Evolutionary conservation across 2,797 vertebrate genomes (phyloP), one percentile per base, ranked within the genome.

Genomic region (Hippopotamyrus pictus): DNA sequence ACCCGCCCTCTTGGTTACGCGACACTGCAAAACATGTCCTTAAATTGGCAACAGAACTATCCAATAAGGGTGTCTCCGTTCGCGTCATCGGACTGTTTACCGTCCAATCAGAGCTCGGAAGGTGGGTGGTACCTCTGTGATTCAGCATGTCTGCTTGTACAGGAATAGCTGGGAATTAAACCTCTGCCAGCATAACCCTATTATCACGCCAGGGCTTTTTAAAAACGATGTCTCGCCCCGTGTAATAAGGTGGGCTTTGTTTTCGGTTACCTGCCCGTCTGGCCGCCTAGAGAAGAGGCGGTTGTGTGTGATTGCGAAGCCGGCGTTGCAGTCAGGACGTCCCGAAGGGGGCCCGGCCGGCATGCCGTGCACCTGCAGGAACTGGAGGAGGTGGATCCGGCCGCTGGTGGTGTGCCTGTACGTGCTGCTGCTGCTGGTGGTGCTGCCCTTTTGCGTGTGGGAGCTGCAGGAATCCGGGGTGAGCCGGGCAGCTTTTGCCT

Each of bases 381-480:
- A 99, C 94, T 99, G 98, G 98, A 97, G 97, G 90, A 95, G 96
- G 89, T 99, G 98, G 98, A 99, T 99, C 89, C 96, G 98, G 87
- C 98, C 98, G 25, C 93, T 99, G 92, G 97, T 98, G 50, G 96
- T 97, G 37, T 89, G 98, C 33, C 89, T 99, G 57, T 99, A 99
- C 89, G 94, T 98, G 37, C 90, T 97, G 91, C 94, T 97, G 89
- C 93, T 99, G 8, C 89, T 98, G 87, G 96, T 98, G 88, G 97
- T 97, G 1, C 93, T 99, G 88, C 98, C 98, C 0, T 89, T 99
- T 0, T 97, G 97, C 93, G 93, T 98, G 33, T 99, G 97, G 98
- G 96, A 99, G 83, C 93, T 99, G 90, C 97, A 98, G 93, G 98
- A 97, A 91, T 96, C 97, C 90, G 94, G 94, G 98, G 98, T 99